phyloP scores from a whole-genome alignment of 2,113 vertebrate species.

The Haliaeetus leucogaster region DNA sequence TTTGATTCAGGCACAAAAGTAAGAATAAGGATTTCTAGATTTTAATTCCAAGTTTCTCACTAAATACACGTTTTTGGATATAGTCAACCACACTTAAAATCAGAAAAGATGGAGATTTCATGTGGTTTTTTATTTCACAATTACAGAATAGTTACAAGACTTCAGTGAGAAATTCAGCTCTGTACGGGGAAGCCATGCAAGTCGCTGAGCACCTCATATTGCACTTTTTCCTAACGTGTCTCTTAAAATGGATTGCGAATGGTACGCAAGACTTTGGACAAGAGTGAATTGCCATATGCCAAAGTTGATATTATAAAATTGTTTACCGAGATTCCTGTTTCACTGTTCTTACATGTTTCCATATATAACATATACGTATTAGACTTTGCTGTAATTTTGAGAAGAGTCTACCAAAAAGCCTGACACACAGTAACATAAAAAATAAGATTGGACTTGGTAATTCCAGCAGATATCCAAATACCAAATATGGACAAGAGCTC shows the following conservation, averaged over 20 bases:
- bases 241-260: neutral
- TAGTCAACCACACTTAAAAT: neutral
- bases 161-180: neutral
- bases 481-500: neutral
- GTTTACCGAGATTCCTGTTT: neutral
- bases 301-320: neutral
- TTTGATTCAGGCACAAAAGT: neutral
- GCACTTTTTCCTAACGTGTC: neutral
- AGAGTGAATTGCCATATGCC: neutral
- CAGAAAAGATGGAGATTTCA: neutral
- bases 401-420: neutral
- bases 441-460: neutral
- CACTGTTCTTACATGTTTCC: neutral
- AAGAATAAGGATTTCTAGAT: neutral
- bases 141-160: neutral
- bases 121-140: neutral
- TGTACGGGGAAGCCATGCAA: neutral
- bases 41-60: neutral
- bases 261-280: fast-evolving
- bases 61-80: neutral
- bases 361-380: neutral
- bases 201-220: neutral
- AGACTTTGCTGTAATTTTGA: neutral
- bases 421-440: neutral
- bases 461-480: neutral